Evolutionary conservation across 2,113 vertebrate genomes (phyloP), one percentile per base, ranked within the genome.

Genomic region (Perca flavescens): DNA sequence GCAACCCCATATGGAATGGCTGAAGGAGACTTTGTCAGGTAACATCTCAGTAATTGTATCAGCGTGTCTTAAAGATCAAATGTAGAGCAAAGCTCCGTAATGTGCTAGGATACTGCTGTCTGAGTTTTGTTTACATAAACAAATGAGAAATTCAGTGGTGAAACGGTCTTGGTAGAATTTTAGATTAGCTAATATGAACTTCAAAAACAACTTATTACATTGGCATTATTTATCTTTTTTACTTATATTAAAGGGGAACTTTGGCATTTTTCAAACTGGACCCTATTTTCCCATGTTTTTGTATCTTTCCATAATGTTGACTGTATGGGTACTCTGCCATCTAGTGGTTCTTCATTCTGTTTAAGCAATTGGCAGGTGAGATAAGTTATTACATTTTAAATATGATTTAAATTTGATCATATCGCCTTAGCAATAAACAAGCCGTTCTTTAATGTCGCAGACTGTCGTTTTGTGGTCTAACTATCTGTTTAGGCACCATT

Each of bases 21-120:
- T 0, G 97, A 99, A 0, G 98, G 97, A 0, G 98, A 99, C 89
- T 99, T 98, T 15, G 97, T 99, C 79, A 96, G 98, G 98, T 99
- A 84, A 84, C 4, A 13, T 56, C 16, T 72, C 16, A 6, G 25
- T 25, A 31, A 31, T 71, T 70, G 1, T 70, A 25, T 58, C n/a
- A 5, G 22, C 22, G 13, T 5, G 25, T 25, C 43, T 36, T 17
- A 60, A 19, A 60, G 19, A 22, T 34, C 25, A 68, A 25, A 50
- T 52, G 34, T 31, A 28, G 9, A 56, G 14, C 17, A 17, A 8
- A 47, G 34, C 57, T 64, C 9, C 31, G 50, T 54, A 13, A 31
- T 57, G 43, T 40, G 31, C 17, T 50, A 1, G 21, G 22, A 46
- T 46, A 2, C 54, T 62, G 66, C 49, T 53, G 17, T 28, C 40